Base-by-base conservation (phyloP, 2,113 vertebrate species). In the Puffinus mauretanicus region DNA sequence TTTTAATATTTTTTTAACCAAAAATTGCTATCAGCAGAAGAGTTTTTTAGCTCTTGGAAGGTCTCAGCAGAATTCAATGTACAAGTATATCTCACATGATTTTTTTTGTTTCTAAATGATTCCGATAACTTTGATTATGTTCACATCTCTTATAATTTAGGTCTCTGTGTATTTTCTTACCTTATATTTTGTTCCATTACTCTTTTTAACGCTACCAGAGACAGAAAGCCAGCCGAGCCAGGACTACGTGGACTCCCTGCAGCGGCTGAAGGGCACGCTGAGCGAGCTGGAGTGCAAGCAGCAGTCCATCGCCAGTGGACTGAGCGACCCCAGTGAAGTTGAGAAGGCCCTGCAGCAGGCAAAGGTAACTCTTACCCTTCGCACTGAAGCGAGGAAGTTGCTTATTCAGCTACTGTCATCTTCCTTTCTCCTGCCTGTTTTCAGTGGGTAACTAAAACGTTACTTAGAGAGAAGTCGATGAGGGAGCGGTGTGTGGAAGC, bases 311-410 rank as follows among this genome's bases (percentile, higher is more conserved):
- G 88, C 94, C 80, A 94, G 92, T 5, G 93, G 95, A 3, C 75
- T 99, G 13, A 95, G 92, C 0, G 98, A 99, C 69, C 82, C 98
- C 26, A 93, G 95, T 16, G 95, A 98, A 40, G 96, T 98, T 30
- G 98, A 99, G 86, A 97, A 82, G 3, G 98, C 98, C 18, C 96
- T 99, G 57, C 97, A 98, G 58, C 97, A 97, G 70, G 98, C 97
- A 49, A 99, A 98, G 98, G 98, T 98, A 96, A 91, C 73, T 81
- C 54, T 22, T 66, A 5, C 4, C 22, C 29, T 70, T 65, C 0
- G 1, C 8, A 3, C 36, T 62, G 46, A 54, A 58, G 49, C 0
- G 3, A 89, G 47, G 26, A 44, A 30, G 10, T 9, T 44, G 18
- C 32, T 76, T 77, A 5, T 47, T 91, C 10, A 19, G 7, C 8